Percentiles rank a stretch among this genome's conserved stretches.
phyloP scores from a whole-genome alignment of 2,888 invertebrate species.

The Ophion ventricosus region DNA sequence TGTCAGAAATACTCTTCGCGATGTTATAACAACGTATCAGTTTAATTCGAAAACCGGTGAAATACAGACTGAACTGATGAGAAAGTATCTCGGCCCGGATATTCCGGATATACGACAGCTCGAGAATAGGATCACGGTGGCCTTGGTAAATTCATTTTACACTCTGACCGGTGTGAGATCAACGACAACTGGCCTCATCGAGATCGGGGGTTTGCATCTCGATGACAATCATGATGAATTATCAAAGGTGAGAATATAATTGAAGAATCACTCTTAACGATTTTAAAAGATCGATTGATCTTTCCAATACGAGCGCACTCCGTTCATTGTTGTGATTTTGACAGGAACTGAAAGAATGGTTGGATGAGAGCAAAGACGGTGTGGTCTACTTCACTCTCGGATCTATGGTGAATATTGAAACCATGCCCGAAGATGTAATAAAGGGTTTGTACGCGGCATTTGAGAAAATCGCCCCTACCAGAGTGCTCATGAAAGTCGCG shows the following conservation, averaged over 20 bases:
- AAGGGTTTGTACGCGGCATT: conserved; percentile 66
- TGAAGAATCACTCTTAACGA: no score
- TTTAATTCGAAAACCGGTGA: conserved; percentile 46
- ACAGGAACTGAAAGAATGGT: conserved; percentile 70
- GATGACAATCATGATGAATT: conserved; percentile 72
- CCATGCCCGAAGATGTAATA: conserved; percentile 70
- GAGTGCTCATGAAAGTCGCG: conserved; percentile 70
- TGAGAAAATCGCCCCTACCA: conserved; percentile 59
- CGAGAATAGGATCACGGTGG: conserved; percentile 83
- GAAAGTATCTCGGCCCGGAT: conserved; percentile 71
- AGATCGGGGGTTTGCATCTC: conserved; percentile 85
- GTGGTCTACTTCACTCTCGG: conserved; percentile 73
- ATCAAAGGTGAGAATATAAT: conserved; percentile 3
- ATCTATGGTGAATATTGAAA: conserved; percentile 72
- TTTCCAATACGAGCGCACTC: no score
- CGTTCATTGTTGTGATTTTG: background rate
- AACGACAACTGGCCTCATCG: conserved; percentile 82
- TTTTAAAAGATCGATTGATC: no score
- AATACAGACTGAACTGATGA: conserved; percentile 68
- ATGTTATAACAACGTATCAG: conserved; percentile 63
- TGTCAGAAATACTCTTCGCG: conserved; percentile 41
- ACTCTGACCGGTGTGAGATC: conserved; percentile 83
- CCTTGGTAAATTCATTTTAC: conserved; percentile 84
- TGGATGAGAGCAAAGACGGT: conserved; percentile 70
- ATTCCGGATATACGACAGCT: conserved; percentile 81